Percentiles rank a stretch among this genome's conserved stretches.
Conservation (phyloP, 2,888 invertebrate species). For the Tyria jacobaeae region DNA sequence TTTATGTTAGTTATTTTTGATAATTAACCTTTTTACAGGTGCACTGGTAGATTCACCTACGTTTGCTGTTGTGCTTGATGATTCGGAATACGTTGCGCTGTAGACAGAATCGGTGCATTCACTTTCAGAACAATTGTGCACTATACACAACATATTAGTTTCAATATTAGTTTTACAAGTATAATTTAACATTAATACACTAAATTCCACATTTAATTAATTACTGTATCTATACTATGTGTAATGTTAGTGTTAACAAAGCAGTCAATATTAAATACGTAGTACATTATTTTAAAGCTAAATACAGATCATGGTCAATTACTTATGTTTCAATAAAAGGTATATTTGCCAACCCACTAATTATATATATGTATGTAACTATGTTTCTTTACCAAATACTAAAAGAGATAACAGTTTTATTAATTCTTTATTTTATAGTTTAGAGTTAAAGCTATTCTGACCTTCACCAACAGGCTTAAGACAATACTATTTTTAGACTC, state of each 20-base stretch:
- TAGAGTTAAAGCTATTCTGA: no score
- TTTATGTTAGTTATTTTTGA: slow-evolving; percentile 47
- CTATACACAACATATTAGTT: slow-evolving; percentile 20
- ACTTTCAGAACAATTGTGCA: slow-evolving; percentile 55
- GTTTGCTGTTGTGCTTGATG: neutral
- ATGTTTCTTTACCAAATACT: neutral
- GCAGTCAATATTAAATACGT: neutral
- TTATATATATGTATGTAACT: no score
- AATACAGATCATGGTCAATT: no score
- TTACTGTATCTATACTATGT: neutral
- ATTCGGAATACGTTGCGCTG: slow-evolving; percentile 55
- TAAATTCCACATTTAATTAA: slow-evolving; percentile 14
- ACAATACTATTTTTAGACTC: neutral
- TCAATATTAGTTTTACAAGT: neutral
- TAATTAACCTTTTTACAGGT: slow-evolving; percentile 57
- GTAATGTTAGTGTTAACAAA: neutral
- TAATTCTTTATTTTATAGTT: no score
- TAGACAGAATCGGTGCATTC: slow-evolving; percentile 68
- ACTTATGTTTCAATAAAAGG: no score
- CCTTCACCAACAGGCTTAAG: no score
- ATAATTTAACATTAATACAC: neutral
- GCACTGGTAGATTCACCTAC: slow-evolving; percentile 26
- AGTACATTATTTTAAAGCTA: no score
- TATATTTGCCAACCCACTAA: no score
- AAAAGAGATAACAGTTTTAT: neutral